Evolutionary conservation across 2,113 vertebrate genomes (phyloP).

Genomic region (Camelus bactrianus): DNA sequence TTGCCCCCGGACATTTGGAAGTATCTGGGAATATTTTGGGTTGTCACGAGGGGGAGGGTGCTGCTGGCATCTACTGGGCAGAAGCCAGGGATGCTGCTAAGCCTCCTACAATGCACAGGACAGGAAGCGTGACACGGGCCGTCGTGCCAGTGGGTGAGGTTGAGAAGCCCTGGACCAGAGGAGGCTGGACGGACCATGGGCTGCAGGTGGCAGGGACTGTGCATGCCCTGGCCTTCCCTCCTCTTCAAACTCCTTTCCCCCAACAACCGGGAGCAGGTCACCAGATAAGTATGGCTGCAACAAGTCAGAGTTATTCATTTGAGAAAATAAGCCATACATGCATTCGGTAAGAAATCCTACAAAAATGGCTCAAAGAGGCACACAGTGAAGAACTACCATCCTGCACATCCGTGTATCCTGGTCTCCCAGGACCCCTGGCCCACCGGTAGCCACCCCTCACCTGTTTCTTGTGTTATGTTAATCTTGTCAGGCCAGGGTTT

Average conservation of each 20-base stretch:
- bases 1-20: neutral
- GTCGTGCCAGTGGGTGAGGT: neutral
- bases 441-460: neutral
- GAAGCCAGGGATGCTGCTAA: neutral
- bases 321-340: neutral
- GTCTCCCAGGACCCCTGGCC: no score
- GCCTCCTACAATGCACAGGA: neutral
- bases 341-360: neutral
- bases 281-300: neutral
- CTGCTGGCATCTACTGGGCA: neutral
- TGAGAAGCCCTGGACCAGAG: neutral
- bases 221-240: neutral
- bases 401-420: no score
- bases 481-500: neutral
- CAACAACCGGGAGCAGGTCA: neutral
- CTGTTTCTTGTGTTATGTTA: neutral
- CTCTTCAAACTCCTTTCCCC: neutral
- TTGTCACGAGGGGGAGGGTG: neutral
- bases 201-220: neutral
- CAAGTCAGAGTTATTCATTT: neutral
- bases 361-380: neutral
- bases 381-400: fast-evolving
- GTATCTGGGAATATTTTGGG: neutral
- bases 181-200: neutral
- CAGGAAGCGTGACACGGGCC: neutral